Conservation (phyloP, 2,113 vertebrate genomes). For the Cisticola juncidis region DNA sequence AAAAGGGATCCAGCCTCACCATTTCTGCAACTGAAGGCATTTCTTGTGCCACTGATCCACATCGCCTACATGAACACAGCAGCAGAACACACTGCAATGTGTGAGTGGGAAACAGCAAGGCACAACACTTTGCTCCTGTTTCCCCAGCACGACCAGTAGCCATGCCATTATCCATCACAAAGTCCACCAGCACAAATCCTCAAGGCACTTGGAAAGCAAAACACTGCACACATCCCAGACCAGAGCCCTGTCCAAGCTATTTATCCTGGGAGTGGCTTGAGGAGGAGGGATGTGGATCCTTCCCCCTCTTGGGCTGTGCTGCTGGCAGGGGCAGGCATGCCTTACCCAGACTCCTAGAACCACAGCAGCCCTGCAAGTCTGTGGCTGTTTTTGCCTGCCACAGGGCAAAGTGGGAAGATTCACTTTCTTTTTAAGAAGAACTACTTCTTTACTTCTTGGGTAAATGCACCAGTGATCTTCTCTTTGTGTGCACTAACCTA, state of each 20-base stretch:
- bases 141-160: neutral
- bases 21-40: neutral
- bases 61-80: neutral
- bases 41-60: neutral
- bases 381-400: neutral
- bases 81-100: neutral
- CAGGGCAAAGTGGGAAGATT: neutral
- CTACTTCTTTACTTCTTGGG: neutral
- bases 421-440: neutral
- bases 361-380: neutral
- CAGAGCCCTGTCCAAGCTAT: neutral
- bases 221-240: neutral
- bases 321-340: neutral
- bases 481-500: neutral
- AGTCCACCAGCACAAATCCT: neutral
- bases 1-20: neutral
- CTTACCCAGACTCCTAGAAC: neutral
- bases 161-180: neutral
- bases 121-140: fast-evolving
- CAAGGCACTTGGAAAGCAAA: neutral
- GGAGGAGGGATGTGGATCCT: neutral
- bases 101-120: fast-evolving
- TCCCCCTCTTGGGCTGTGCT: fast-evolving
- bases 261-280: neutral
- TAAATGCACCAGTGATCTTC: neutral